A percentile compares a stretch with the other conserved stretches of the same genome.
Conservation (phyloP, 2,797 vertebrate species). For the Setipinna tenuifilis region DNA sequence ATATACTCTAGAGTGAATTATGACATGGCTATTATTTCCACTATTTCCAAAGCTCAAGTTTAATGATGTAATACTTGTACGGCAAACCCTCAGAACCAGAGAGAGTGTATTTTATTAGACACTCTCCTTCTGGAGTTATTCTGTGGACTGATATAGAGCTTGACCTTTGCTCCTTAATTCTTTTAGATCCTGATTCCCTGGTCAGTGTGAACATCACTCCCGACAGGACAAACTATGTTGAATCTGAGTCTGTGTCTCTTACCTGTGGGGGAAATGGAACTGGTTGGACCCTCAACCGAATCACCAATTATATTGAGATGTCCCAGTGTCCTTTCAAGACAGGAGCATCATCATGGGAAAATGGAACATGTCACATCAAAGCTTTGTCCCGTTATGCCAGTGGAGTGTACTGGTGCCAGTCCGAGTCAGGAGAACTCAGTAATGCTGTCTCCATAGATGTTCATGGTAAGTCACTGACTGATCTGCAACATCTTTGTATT, state of each 20-base stretch:
- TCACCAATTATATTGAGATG: not conserved
- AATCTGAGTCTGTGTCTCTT: not conserved
- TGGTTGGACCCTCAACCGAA: not conserved
- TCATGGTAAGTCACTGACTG: not conserved
- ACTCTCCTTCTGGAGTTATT: no score
- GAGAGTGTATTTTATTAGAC: not conserved
- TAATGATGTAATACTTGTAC: no score
- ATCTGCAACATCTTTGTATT: no score
- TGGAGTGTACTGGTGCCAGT: not conserved
- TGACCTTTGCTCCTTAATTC: no score
- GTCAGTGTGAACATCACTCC: not conserved
- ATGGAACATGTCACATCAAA: not conserved
- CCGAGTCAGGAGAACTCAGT: not conserved
- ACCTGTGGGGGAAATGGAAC: conserved; percentile 9
- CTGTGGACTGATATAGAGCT: no score
- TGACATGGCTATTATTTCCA: no score
- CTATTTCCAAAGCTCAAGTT: no score
- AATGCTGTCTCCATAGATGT: not conserved
- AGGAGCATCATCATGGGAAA: not conserved
- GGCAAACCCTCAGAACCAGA: no score
- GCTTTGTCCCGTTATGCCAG: not conserved
- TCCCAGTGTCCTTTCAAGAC: not conserved
- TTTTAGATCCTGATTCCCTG: not conserved
- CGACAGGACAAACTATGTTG: not conserved
- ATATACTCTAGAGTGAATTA: no score